Evolutionary conservation across 2,888 invertebrate species (phyloP).

Genomic region (Eurytoma adleriae): DNA sequence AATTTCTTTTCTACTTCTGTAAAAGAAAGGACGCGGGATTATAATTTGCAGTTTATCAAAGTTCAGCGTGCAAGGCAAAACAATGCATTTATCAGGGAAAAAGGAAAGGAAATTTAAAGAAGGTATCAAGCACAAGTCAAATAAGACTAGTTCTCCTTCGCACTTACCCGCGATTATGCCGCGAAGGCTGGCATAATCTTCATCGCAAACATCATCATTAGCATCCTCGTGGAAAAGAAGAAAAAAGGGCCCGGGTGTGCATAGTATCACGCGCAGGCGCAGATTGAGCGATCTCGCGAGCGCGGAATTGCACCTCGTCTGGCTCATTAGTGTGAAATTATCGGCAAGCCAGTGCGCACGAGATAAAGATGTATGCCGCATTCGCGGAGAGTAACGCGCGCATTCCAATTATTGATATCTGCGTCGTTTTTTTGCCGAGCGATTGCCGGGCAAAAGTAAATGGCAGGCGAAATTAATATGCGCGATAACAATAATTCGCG

Average conservation of each 20-base stretch:
- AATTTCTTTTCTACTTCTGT: background rate
- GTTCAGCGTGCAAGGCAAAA: no score
- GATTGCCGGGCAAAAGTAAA: background rate
- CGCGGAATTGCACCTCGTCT: slow-evolving; percentile 4
- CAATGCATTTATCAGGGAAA: no score
- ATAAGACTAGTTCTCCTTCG: no score
- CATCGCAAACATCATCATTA: slow-evolving; percentile 7
- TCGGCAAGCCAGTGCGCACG: slow-evolving; percentile 9
- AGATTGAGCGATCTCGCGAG: slow-evolving; percentile 42
- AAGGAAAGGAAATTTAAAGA: no score
- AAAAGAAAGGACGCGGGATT: no score
- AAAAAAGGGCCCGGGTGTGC: background rate
- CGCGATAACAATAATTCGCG: slow-evolving; percentile 27
- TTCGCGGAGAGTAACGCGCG: background rate
- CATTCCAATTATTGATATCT: slow-evolving; percentile 30
- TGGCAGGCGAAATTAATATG: slow-evolving; percentile 38
- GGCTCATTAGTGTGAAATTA: slow-evolving; percentile 48
- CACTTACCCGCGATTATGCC: no score
- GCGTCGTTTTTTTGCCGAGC: background rate
- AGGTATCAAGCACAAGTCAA: no score
- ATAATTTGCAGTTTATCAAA: no score
- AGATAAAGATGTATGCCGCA: slow-evolving; percentile 23
- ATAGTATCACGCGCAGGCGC: slow-evolving; percentile 28
- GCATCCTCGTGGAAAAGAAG: background rate
- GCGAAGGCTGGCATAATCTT: slow-evolving; percentile 1